Base-by-base conservation (phyloP, 2,888 invertebrate genomes). In the Apodemia hepburni region DNA sequence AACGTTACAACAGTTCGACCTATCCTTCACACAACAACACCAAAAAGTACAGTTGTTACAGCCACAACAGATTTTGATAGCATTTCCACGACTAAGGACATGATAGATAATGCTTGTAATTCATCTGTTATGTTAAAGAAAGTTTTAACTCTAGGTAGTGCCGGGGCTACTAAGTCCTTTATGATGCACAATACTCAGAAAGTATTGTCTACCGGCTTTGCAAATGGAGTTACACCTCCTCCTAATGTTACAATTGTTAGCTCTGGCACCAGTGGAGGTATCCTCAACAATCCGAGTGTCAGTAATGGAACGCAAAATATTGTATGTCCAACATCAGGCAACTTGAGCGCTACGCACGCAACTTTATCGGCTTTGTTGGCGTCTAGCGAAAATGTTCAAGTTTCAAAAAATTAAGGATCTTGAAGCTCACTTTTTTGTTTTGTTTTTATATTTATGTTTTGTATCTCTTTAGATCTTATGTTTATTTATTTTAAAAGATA, bases 101-200 rank as follows among this genome's bases (percentile, higher is more conserved):
- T 92, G 87, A 91, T 92, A 22, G 92, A 92, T 62, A 92, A 90
- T 65, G 87, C 91, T 0, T 91, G 92, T 69, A 91, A 90, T 66
- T 92, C 92, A 0, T 92, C 92, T 3, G 85, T 92, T 9, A 92
- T 92, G 92, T 71, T 92, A 66, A 92, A 92, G 68, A 91, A 92
- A 68, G 92, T 92, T 0, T 74, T 92, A 1, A 92, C 92, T 49
- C 71, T 92, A 49, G 92, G 92, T 59, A 91, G 91, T 60, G 77
- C 90, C 0, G 91, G 89, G 0, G 82, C 85, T 0, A 74, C 86
- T 4, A 92, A 92, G 65, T 91, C 92, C 0, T 92, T 90, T 65
- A 85, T 92, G 84, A 91, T 92, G 91, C 91, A 90, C 64, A 91
- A 90, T 65, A 90, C 90, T 2, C 91, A 92, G 69, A 92, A 92